Conservation (phyloP, 2,113 vertebrate species). For the Cichladusa arquata region DNA sequence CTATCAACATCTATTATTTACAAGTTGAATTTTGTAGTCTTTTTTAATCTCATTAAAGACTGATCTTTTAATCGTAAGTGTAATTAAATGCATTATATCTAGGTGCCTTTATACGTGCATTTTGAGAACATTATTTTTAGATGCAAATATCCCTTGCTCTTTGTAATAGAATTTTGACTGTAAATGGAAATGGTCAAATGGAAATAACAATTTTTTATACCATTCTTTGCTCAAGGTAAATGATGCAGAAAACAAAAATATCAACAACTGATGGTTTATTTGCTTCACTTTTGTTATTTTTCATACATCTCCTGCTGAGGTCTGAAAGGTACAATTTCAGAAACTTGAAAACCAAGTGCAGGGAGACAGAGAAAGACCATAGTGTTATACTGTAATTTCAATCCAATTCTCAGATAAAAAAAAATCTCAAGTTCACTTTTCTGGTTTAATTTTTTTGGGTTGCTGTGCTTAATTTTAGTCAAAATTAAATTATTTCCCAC, state of each 20-base stretch:
- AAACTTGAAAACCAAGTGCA: background rate
- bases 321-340: background rate
- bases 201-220: background rate
- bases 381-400: fast-evolving
- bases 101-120: background rate
- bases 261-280: background rate
- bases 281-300: background rate
- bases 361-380: background rate
- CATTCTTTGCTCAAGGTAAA: background rate
- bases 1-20: background rate
- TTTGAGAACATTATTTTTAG: background rate
- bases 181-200: background rate
- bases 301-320: background rate
- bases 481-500: background rate
- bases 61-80: background rate
- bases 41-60: background rate
- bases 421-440: background rate
- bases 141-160: background rate
- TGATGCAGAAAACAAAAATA: background rate
- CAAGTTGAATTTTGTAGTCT: background rate
- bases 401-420: background rate
- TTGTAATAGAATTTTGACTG: background rate
- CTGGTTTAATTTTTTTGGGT: fast-evolving
- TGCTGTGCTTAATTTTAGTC: background rate
- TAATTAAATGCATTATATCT: background rate